Percentiles rank a stretch among this genome's conserved stretches.
phyloP scores from a whole-genome alignment of 2,113 vertebrate genomes.

The Corvus cornix region DNA sequence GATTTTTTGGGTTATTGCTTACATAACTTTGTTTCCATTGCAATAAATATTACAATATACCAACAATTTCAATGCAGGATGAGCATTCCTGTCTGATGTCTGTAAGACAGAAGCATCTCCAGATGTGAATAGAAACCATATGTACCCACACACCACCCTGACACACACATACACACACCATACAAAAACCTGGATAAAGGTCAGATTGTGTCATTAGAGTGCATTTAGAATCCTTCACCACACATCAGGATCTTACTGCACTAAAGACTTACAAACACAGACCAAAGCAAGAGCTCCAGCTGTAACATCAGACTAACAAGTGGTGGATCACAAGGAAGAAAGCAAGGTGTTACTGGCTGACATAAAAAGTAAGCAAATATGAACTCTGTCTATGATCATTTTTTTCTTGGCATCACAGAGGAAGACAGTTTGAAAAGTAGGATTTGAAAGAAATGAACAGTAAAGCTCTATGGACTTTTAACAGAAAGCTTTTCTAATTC shows the following conservation, averaged over 20 bases:
- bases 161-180: rapidly evolving
- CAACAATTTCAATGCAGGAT: neutral
- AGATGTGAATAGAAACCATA: rapidly evolving
- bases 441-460: neutral
- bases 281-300: neutral
- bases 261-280: neutral
- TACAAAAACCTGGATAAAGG: neutral
- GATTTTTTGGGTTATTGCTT: neutral
- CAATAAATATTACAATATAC: neutral
- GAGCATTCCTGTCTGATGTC: neutral
- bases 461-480: neutral
- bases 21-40: neutral
- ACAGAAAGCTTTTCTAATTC: neutral
- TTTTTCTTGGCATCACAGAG: neutral
- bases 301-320: rapidly evolving
- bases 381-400: neutral
- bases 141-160: too few relatives aligned
- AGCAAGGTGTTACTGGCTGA: neutral
- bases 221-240: neutral
- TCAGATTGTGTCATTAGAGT: neutral
- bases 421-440: neutral
- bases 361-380: neutral
- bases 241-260: neutral
- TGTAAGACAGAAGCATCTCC: neutral
- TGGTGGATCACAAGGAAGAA: neutral